phyloP scores from a whole-genome alignment of 2,888 invertebrate genomes.

The Ectobius pallidus region DNA sequence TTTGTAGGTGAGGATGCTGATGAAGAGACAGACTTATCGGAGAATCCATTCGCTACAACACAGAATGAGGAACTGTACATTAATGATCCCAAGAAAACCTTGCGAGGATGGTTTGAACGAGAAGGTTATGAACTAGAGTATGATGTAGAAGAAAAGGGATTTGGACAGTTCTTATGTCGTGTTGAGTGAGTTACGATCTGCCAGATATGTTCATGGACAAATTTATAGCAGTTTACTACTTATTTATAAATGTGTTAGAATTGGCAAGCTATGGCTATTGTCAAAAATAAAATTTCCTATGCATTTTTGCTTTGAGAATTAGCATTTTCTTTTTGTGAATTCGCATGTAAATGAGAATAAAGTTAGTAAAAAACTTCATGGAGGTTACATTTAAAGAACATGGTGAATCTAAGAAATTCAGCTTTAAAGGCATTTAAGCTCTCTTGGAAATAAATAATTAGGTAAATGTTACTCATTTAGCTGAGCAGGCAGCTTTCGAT shows the following conservation, averaged over 20 bases:
- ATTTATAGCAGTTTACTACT: conserved; percentile 15
- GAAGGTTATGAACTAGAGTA: conserved; percentile 88
- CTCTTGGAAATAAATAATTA: no score
- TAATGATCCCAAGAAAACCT: conserved; percentile 93
- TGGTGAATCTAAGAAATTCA: no score
- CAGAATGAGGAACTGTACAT: conserved; percentile 89
- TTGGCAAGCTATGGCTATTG: no score
- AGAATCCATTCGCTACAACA: conserved; percentile 82
- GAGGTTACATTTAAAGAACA: no score
- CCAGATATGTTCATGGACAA: not conserved
- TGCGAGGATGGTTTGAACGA: conserved; percentile 92
- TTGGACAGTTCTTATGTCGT: conserved; percentile 84
- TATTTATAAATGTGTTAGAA: not conserved
- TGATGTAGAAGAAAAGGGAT: conserved; percentile 83
- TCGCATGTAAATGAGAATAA: no score
- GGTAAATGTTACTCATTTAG: no score
- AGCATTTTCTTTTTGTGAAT: no score
- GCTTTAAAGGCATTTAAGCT: no score
- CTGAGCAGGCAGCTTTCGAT: no score
- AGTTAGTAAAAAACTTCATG: no score
- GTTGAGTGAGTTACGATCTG: conserved; percentile 65
- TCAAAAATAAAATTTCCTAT: no score
- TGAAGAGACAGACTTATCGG: conserved; percentile 78
- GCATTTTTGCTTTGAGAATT: no score
- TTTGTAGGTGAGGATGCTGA: conserved; percentile 81